phyloP scores from a whole-genome alignment of 2,113 vertebrate genomes.

The Charina bottae region DNA sequence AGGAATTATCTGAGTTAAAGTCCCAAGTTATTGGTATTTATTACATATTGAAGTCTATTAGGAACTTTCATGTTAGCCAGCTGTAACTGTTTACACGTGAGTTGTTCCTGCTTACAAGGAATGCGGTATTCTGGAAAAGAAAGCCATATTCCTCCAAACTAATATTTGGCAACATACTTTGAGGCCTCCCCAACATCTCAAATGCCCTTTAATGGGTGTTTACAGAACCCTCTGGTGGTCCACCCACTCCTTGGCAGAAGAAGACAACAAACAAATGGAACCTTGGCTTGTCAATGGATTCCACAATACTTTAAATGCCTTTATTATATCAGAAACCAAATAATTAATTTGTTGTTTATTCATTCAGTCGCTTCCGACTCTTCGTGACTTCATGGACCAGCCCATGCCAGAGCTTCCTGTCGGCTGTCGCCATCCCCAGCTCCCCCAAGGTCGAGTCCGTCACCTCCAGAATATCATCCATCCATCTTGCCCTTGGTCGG shows the following conservation, averaged over 20 bases:
- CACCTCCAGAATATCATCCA: too few relatives aligned
- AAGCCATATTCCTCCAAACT: neutral
- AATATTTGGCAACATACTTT: neutral
- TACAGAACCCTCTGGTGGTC: neutral
- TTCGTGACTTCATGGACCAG: too few relatives aligned
- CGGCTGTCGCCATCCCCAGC: too few relatives aligned
- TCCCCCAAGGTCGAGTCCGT: too few relatives aligned
- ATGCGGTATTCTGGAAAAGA: neutral
- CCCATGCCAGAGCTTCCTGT: too few relatives aligned
- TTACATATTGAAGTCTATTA: neutral
- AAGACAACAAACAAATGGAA: neutral
- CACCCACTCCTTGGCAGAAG: neutral
- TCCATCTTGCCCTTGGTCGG: too few relatives aligned
- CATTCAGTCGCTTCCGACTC: too few relatives aligned
- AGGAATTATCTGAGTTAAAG: neutral
- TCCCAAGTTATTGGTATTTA: neutral
- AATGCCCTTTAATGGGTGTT: neutral
- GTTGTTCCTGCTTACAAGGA: neutral
- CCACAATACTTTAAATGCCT: constrained; percentile 6
- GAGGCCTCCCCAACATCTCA: neutral
- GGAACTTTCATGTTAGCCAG: neutral
- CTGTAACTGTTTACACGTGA: neutral
- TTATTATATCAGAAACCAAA: constrained; percentile 21
- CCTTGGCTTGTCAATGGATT: constrained; percentile 19
- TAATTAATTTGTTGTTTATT: too few relatives aligned